Evolutionary conservation across 2,797 vertebrate species (phyloP), one percentile per base, ranked within the genome.

Genomic region (Hydrocynus forskahlii): DNA sequence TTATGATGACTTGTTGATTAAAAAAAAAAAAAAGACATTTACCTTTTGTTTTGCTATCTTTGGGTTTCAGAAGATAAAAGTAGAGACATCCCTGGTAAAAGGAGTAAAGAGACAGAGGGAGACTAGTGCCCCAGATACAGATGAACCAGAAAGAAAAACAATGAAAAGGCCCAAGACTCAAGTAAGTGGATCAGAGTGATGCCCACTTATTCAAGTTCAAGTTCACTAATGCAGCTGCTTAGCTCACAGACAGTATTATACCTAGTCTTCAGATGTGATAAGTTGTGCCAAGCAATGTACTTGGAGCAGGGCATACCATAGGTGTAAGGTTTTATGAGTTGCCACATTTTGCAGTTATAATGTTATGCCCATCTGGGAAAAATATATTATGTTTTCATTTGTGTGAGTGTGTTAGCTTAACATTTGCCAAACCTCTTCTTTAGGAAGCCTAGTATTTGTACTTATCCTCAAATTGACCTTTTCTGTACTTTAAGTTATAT

Each of bases 121-220:
- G 78, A 96, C 95, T 88, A 92, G 92, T 55, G 92, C 92, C 4
- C 96, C 95, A 0, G 97, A 97, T 84, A 94, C 94, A 0, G 96
- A 98, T 25, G 96, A 97, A 82, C 89, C 94, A 0, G 97, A 97
- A 81, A 96, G 96, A 86, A 90, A 92, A 76, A 93, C 89, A 78
- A 94, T 94, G 78, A 99, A 99, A 92, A 97, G 96, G 88, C 94
- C 94, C 8, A 99, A 99, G 92, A 98, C 95, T 83, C 97, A 97
- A 95, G 98, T 96, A 86, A 92, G 91, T 40, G 29, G 9, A 14
- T 62, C 19, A 59, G 1, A 4, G 13, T 17, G 13, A 64, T 60
- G 16, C 9, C 16, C 7, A 25, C 43, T 69, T 48, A 13, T 17
- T 25, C 69, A 29, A 7, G 12, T 55, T 35, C 25, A 10, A 3